phyloP scores from a whole-genome alignment of 92 coral and sea anemone genomes.

The Heliopora coerulea region DNA sequence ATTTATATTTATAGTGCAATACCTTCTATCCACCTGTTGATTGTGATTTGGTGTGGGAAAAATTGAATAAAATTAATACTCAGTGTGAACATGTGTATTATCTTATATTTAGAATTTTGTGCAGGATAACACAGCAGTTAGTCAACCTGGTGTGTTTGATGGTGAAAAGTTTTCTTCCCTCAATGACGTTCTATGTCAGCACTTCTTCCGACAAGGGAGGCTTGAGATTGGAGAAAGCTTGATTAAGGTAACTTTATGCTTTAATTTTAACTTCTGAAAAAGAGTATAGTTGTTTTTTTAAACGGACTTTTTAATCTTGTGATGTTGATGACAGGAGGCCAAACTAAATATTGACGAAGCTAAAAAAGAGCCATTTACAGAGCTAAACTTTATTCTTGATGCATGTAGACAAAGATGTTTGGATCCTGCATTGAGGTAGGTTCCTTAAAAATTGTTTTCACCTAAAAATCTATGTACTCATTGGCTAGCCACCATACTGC shows the following conservation, averaged over 20 bases:
- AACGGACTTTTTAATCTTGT: background rate
- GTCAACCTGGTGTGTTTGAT: conserved; percentile 85
- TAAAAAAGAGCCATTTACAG: conserved; percentile 88
- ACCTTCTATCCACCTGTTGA: no score
- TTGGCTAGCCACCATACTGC: no score
- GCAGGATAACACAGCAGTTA: conserved; percentile 86
- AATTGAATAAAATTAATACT: no score
- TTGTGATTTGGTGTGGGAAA: no score
- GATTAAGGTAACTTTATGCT: conserved; percentile 60
- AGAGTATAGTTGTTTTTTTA: background rate
- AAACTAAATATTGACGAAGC: conserved; percentile 75
- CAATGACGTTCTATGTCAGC: conserved; percentile 95
- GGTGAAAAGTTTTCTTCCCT: conserved; percentile 75
- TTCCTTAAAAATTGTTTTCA: background rate
- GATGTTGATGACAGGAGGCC: conserved; percentile 59
- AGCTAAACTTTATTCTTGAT: conserved; percentile 87
- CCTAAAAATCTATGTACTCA: background rate
- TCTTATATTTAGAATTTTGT: conserved; percentile 68
- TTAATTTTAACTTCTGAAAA: background rate
- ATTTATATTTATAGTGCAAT: no score
- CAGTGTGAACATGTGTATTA: background rate
- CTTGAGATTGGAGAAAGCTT: conserved; percentile 87
- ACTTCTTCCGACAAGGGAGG: conserved; percentile 92
- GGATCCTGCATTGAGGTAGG: conserved; percentile 91
- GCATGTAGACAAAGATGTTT: conserved; percentile 78